A percentile compares a stretch with the other conserved stretches of the same genome.
phyloP scores from a whole-genome alignment of 2,797 vertebrate genomes.

The Microctenopoma steveboyesi region DNA sequence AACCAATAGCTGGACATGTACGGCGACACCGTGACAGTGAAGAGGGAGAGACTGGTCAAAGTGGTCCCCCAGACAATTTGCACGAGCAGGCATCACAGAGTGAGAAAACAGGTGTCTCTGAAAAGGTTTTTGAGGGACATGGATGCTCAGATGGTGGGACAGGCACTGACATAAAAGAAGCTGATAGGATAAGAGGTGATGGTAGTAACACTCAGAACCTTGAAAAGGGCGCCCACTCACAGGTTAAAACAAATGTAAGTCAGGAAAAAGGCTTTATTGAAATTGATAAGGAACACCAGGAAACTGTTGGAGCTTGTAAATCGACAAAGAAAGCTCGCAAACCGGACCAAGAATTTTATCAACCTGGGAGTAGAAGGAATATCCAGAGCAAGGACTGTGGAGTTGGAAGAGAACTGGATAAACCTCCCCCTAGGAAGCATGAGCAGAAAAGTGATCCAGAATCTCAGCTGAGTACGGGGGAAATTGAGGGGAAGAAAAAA shows the following conservation, averaged over 20 bases:
- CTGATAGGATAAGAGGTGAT: conserved; percentile 56
- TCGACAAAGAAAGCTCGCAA: conserved; percentile 86
- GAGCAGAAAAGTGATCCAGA: conserved; percentile 48
- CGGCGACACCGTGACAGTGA: conserved; percentile 70
- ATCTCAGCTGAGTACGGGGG: conserved; percentile 38
- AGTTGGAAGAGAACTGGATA: conserved; percentile 65
- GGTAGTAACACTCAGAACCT: conserved; percentile 53
- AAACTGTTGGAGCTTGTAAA: conserved; percentile 56
- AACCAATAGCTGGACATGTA: conserved; percentile 71
- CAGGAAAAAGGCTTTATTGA: conserved; percentile 44
- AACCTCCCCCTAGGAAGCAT: conserved; percentile 35
- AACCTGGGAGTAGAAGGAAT: conserved; percentile 88
- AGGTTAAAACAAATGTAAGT: conserved; percentile 47
- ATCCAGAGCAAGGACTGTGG: conserved; percentile 76
- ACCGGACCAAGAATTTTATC: conserved; percentile 95
- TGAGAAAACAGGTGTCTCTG: conserved; percentile 38
- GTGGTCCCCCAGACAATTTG: conserved; percentile 19
- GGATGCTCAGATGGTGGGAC: conserved; percentile 37
- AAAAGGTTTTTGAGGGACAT: conserved; percentile 40
- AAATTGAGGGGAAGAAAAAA: conserved; percentile 45
- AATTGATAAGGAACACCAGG: conserved; percentile 55
- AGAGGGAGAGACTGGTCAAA: conserved; percentile 64
- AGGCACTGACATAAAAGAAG: conserved; percentile 28
- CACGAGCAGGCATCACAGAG: conserved; percentile 25
- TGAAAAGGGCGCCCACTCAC: conserved; percentile 34